These are phyloP conservation scores for Erebia palarica DNA, from an alignment of 2,888 invertebrate species.

Conservation along the genomic window DNA sequence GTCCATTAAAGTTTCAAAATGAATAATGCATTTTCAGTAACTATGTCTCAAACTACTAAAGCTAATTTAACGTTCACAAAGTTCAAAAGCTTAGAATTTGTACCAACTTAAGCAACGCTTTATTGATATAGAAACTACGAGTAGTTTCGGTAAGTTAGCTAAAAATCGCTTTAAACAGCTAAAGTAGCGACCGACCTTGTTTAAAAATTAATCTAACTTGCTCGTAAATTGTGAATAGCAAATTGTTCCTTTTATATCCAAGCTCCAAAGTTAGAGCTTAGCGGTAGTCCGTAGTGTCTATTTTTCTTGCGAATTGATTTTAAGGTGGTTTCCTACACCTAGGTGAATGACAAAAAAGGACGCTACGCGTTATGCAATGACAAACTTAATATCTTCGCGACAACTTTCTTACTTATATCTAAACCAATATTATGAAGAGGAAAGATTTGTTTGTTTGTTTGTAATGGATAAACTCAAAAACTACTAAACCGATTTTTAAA, in stretches of 20 bases:
- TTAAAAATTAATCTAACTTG: slow-evolving; percentile 34
- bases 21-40: background rate
- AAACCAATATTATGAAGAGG: too few relatives aligned
- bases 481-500: too few relatives aligned
- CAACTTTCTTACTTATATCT: too few relatives aligned
- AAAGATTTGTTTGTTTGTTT: too few relatives aligned
- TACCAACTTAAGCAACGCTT: slow-evolving; percentile 23
- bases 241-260: slow-evolving; percentile 7
- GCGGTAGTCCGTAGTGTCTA: background rate
- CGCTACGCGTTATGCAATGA: too few relatives aligned
- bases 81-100: slow-evolving; percentile 26
- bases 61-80: slow-evolving; percentile 18
- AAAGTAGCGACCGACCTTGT: slow-evolving; percentile 27
- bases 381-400: too few relatives aligned
- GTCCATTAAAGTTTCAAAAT: background rate
- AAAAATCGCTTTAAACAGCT: slow-evolving; percentile 24
- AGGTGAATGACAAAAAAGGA: too few relatives aligned
- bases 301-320: background rate
- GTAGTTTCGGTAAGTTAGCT: slow-evolving; percentile 26
- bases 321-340: too few relatives aligned
- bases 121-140: slow-evolving; percentile 28
- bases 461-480: too few relatives aligned
- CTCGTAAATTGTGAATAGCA: slow-evolving; percentile 20
- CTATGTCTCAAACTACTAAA: background rate
- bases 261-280: background rate